A percentile compares a stretch with the other conserved stretches of the same genome.
phyloP scores from a whole-genome alignment of 2,113 vertebrate species.

The Haemorhous mexicanus region DNA sequence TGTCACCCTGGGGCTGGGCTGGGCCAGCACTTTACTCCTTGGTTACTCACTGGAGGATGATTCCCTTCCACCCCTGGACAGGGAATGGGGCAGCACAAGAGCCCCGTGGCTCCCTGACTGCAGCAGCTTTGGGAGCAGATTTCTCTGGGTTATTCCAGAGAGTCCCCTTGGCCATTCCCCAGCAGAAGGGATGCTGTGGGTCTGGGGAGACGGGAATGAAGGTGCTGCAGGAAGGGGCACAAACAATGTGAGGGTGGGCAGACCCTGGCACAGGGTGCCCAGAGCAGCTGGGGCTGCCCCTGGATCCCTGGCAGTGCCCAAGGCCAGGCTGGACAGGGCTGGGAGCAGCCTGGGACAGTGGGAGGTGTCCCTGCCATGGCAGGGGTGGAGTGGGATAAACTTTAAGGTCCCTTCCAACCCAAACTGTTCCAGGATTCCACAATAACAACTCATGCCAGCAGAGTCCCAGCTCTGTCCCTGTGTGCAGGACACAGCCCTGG shows the following conservation, averaged over 20 bases:
- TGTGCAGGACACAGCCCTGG: background rate
- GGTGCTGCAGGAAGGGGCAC: background rate
- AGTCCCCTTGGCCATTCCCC: background rate
- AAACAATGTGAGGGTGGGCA: background rate
- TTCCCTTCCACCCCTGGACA: too few species aligned
- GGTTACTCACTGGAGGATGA: background rate
- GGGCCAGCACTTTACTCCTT: background rate
- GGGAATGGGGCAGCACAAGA: background rate
- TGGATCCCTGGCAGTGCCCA: background rate
- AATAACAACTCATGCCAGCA: background rate
- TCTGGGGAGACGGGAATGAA: background rate
- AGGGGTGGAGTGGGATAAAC: rapidly evolving
- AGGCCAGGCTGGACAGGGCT: background rate
- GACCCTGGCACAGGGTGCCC: background rate
- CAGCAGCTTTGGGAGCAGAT: background rate
- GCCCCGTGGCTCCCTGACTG: background rate
- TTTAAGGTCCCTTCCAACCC: background rate
- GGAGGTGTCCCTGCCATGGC: background rate
- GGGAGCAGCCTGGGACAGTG: background rate
- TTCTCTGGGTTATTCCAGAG: background rate
- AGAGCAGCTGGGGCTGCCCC: background rate
- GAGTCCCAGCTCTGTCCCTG: background rate
- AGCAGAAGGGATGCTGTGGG: background rate
- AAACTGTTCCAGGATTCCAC: background rate
- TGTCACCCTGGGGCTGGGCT: background rate